Base-by-base conservation (phyloP, 1,140 invertebrate genomes). In the Achatina immaculata region DNA sequence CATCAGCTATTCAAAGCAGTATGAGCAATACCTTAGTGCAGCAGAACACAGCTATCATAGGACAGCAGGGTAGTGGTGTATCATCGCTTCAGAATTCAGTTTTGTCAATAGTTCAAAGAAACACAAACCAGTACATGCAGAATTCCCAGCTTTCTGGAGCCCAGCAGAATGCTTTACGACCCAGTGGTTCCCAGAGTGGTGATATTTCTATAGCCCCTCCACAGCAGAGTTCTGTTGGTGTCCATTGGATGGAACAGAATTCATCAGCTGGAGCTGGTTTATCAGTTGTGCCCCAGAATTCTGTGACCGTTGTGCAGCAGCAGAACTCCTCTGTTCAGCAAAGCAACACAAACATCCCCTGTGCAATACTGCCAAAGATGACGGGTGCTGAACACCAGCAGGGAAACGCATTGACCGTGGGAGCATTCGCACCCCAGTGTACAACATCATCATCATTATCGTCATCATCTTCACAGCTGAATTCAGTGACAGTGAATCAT, bases 61-160 rank as follows among this genome's bases (percentile, higher is more conserved):
- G 6, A 19, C 71, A 73, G 24, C 42, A 51, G 42, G 48, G 24
- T 19, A 69, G 21, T n/a, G 48, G 7, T 31, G 11, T 51, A 1
- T 48, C 71, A 34, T n/a, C 43, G 28, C 28, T 73, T 28, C 71
- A 73, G 9, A 73, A 73, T 51, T 36, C 71, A 45, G 43, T 16
- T 73, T 42, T 73, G 40, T 43, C 71, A 31, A 48, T 73, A 28
- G 24, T 73, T 48, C 71, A 73, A 43, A 73, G 71, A 51, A 73
- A 45, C n/a, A 3, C 36, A 19, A 42, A 43, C 42, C 6, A 3
- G 0, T 73, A 45, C 42, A 31, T 73, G 28, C 71, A 73, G 19
- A 73, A 73, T 45, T n/a, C 38, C 28, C 71, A 73, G 43, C n/a
- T 73, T 73, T 73, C 71, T 51, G 71, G 48, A 21, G 71, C 48